These are phyloP conservation scores for Calephelis perditalis DNA, from an alignment of 2,888 invertebrate genomes.

Conservation along the genomic window DNA sequence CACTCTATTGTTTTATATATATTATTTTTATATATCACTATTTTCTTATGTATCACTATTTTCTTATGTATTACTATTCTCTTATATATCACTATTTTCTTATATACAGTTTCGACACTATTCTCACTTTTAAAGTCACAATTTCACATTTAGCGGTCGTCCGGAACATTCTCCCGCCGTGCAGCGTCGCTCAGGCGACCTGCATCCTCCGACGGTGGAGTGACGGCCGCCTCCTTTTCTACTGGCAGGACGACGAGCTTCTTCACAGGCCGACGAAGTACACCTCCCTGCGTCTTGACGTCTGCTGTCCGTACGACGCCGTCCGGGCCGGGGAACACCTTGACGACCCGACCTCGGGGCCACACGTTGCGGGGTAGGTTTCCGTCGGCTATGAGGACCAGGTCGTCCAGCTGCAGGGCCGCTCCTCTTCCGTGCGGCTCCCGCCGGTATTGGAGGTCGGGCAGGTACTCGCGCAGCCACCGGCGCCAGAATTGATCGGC, in stretches of 20 bases:
- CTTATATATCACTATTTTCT: conserved; percentile 4
- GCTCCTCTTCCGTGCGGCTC: conserved; percentile 19
- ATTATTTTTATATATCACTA: too few relatives aligned
- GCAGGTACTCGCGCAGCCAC: conserved; percentile 26
- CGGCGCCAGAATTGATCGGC: conserved; percentile 26
- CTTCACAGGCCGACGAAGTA: conserved; percentile 14
- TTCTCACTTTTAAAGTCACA: too few relatives aligned
- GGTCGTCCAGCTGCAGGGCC: conserved; percentile 14
- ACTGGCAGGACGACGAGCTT: conserved; percentile 5
- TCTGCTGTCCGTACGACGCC: conserved; percentile 20
- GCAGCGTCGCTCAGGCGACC: too few relatives aligned
- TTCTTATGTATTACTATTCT: too few relatives aligned
- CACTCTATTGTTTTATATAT: too few relatives aligned
- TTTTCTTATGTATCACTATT: neutral
- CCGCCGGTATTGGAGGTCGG: conserved; percentile 25
- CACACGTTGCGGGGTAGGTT: conserved; percentile 23
- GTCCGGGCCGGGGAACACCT: conserved; percentile 21
- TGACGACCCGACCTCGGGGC: conserved; percentile 18
- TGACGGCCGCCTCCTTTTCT: conserved; percentile 1
- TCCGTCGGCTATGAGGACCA: conserved; percentile 20
- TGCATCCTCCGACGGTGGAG: too few relatives aligned
- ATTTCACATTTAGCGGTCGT: too few relatives aligned
- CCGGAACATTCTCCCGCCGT: too few relatives aligned
- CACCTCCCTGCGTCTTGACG: conserved; percentile 18
- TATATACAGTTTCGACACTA: neutral